Conservation (phyloP, 2,888 invertebrate species). For the Eulithis testata region DNA sequence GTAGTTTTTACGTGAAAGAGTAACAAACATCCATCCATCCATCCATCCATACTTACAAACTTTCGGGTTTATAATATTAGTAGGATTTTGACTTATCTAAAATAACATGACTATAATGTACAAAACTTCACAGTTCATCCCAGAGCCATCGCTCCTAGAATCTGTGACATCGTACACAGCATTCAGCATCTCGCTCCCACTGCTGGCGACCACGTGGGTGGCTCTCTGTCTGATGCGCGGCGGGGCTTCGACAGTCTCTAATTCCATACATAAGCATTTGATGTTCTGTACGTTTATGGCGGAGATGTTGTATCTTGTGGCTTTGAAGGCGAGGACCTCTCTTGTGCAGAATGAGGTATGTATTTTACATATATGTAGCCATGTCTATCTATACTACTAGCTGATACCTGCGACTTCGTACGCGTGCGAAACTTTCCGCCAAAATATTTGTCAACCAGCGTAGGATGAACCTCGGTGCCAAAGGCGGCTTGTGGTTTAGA, state of each 20-base stretch:
- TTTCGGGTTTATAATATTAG: too few species aligned
- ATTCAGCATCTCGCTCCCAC: constrained; percentile 92
- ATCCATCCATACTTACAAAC: too few species aligned
- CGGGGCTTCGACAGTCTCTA: constrained; percentile 93
- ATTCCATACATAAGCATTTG: constrained; percentile 96
- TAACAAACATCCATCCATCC: too few species aligned
- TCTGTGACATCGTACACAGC: constrained; percentile 96
- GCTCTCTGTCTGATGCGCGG: constrained; percentile 93
- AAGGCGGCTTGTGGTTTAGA: too few species aligned
- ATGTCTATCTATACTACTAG: too few species aligned
- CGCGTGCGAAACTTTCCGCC: too few species aligned
- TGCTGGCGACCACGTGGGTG: constrained; percentile 91
- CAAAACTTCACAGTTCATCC: constrained; percentile 87
- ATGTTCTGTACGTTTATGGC: constrained; percentile 95
- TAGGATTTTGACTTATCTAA: too few species aligned
- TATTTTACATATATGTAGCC: too few species aligned
- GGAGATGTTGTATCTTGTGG: constrained; percentile 93
- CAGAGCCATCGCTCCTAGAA: constrained; percentile 93
- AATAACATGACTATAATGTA: background rate
- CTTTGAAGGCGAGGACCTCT: constrained; percentile 92
- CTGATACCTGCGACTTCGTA: too few species aligned
- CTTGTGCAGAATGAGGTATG: constrained; percentile 94
- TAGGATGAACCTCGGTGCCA: too few species aligned
- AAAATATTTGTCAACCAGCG: too few species aligned
- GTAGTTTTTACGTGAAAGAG: too few species aligned